Evolutionary conservation across 2,113 vertebrate genomes (phyloP), one percentile per base, ranked within the genome.

Genomic region (Podocnemis expansa): DNA sequence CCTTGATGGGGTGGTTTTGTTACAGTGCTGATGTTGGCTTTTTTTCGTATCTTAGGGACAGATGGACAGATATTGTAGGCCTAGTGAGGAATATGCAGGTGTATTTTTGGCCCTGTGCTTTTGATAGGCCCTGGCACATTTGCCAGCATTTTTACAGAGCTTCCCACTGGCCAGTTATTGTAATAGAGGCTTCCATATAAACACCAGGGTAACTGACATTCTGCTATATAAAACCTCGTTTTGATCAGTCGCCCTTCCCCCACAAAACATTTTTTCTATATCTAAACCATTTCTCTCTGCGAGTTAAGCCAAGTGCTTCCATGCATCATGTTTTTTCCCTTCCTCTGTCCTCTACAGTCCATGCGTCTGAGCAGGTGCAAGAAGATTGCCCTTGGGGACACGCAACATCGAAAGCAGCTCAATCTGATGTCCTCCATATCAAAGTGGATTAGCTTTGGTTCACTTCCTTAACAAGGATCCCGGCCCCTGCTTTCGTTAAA

Each of bases 391-490:
- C 76, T 34, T 84, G 0, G 2, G 67, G 51, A 17, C 16, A 9
- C 45, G 86, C 6, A 51, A 7, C 27, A 76, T 52, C 11, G 34
- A 83, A 85, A 41, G 73, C 38, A 81, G 6, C 10, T 78, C 19
- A 70, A 70, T 38, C 0, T 54, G 4, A 73, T 80, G 5, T 82
- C 76, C 55, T n/a, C 76, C 0, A 0, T 29, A 14, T 31, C 84
- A 79, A 41, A 34, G 12, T 0, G 0, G 52, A 63, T 89, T 87
- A 45, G 55, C 84, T 54, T 5, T 80, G 45, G 52, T 89, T 16
- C 29, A 45, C 6, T 82, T 29, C 55, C 25, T 80, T 51, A 0
- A 52, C 0, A 52, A 83, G 14, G 16, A 31, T 93, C 31, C 89
- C 67, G 63, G 51, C 31, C 76, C n/a, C 54, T 3, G 56, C 58